Conservation (phyloP, 2,888 invertebrate genomes). For the Protophormia terraenovae region DNA sequence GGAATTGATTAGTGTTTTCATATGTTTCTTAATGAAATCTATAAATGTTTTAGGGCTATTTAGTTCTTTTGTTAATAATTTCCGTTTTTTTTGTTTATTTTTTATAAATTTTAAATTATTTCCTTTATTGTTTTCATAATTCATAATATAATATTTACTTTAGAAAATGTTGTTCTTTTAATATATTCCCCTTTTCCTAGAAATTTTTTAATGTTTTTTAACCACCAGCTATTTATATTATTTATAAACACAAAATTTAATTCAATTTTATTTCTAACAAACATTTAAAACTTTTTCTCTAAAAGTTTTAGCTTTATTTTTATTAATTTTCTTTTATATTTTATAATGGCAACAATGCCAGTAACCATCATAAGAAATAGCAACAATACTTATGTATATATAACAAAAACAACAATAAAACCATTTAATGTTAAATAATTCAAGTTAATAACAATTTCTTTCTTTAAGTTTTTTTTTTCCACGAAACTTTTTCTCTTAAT, state of each 20-base stretch:
- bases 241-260: constrained; percentile 64
- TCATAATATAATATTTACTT: neutral
- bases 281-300: constrained; percentile 61
- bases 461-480: constrained; percentile 12
- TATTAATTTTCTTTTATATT: constrained; percentile 29
- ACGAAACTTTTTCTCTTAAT: neutral
- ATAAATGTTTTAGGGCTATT: neutral
- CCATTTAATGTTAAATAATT: constrained; percentile 71
- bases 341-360: neutral
- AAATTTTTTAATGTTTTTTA: neutral
- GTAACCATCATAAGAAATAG: neutral
- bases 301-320: constrained; percentile 41
- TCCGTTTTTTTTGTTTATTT: neutral
- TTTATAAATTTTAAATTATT: neutral
- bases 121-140: neutral
- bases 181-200: neutral
- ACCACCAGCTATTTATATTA: constrained; percentile 38
- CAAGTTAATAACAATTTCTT: constrained; percentile 69
- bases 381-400: no score
- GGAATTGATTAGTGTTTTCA: no score
- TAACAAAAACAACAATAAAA: constrained; percentile 62
- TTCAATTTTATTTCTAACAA: constrained; percentile 61
- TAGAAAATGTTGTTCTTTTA: neutral
- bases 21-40: neutral
- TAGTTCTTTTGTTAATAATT: neutral